Percentiles rank a stretch among this genome's conserved stretches.
Evolutionary conservation across 2,888 invertebrate species (phyloP).

Genomic region (Anorthoa munda): DNA sequence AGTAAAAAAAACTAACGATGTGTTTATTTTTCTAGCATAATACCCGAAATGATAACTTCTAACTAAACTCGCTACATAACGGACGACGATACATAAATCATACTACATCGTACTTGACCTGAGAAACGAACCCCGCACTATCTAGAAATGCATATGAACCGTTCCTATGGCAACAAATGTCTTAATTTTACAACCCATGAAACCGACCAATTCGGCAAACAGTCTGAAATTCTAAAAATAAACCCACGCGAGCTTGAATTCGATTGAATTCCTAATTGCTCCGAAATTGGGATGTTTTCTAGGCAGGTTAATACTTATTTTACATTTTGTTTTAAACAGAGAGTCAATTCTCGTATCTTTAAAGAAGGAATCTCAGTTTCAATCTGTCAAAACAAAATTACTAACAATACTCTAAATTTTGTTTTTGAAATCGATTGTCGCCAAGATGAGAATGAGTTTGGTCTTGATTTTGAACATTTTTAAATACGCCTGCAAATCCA

Average conservation of each 20-base stretch:
- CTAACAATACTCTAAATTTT: too few species aligned
- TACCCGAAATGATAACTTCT: neutral
- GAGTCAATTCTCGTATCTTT: neutral
- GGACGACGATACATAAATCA: neutral
- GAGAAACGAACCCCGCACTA: neutral
- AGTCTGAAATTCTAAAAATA: conserved; percentile 32
- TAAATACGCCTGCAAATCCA: neutral
- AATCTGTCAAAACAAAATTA: neutral
- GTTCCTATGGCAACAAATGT: neutral
- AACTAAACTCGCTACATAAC: neutral
- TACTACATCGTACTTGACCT: neutral
- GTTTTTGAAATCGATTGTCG: neutral
- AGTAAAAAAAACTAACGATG: too few species aligned
- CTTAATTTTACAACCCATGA: conserved; percentile 33
- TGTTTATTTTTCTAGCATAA: too few species aligned
- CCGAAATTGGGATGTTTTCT: conserved; percentile 17
- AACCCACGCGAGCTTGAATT: conserved; percentile 19
- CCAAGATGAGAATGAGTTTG: neutral
- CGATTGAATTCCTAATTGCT: conserved; percentile 43
- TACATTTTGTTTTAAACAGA: neutral
- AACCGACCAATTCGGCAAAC: conserved; percentile 30
- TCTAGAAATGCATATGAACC: conserved; percentile 5
- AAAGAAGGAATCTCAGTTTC: neutral
- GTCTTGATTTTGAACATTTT: neutral
- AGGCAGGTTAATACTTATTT: neutral